Conservation (phyloP, 2,113 vertebrate species). For the Psittacula cyanocephala region DNA sequence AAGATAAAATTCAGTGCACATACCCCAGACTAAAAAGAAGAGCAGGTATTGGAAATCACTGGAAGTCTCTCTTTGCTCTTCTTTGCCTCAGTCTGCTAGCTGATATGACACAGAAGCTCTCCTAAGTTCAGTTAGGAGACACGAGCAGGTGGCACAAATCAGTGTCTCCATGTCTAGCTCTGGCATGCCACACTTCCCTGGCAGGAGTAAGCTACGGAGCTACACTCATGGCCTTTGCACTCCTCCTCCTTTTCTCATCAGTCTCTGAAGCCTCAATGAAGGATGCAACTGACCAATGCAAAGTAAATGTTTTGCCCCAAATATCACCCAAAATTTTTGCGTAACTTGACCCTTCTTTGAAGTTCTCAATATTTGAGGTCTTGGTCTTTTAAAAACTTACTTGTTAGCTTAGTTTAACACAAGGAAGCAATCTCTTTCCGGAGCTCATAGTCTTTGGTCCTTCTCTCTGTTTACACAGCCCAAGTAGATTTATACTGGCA, state of each 20-base stretch:
- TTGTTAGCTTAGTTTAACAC: not conserved
- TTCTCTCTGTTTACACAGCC: not conserved
- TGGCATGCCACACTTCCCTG: not conserved
- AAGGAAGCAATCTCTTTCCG: not conserved
- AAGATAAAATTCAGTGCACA: not conserved
- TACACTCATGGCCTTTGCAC: not conserved
- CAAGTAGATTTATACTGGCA: not conserved
- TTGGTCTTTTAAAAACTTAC: not conserved
- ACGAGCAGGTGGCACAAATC: not conserved
- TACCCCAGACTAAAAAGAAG: not conserved
- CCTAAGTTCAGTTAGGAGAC: not conserved
- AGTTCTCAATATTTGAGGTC: not conserved
- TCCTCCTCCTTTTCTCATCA: not conserved
- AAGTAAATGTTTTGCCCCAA: not conserved
- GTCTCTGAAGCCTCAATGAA: not conserved
- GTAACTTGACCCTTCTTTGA: not conserved
- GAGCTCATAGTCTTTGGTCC: not conserved
- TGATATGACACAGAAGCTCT: not conserved
- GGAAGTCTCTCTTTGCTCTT: not conserved
- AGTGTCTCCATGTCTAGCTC: not conserved
- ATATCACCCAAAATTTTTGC: not conserved
- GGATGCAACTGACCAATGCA: accelerated
- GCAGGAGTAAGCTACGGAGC: not conserved
- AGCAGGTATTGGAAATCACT: not conserved
- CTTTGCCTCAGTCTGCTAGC: not conserved